Percentiles rank a stretch among this genome's conserved stretches.
Evolutionary conservation across 1,140 invertebrate genomes (phyloP).

Genomic region (Bombus terrestris): DNA sequence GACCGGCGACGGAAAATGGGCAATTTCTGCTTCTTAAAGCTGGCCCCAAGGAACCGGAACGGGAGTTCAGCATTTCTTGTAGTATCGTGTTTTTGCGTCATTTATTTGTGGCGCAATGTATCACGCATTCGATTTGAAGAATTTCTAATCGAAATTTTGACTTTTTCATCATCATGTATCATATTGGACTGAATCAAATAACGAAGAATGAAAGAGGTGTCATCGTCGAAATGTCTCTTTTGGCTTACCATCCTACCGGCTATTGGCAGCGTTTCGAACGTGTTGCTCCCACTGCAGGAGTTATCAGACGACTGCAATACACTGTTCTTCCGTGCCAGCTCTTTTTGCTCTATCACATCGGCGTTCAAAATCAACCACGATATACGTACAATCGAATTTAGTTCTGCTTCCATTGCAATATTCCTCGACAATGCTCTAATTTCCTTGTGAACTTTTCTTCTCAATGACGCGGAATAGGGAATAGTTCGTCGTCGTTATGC

Average conservation of each 20-base stretch:
- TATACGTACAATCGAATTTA: constrained; percentile 29
- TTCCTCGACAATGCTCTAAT: not conserved
- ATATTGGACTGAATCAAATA: too few relatives aligned
- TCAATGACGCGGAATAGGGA: too few relatives aligned
- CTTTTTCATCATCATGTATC: too few relatives aligned
- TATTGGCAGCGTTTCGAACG: constrained; percentile 47
- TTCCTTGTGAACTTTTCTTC: not conserved
- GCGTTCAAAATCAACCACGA: constrained; percentile 17
- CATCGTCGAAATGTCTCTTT: constrained; percentile 27
- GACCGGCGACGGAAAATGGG: constrained; percentile 58
- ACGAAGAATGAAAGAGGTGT: not conserved
- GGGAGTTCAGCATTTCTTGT: not conserved
- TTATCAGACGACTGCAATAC: constrained; percentile 20
- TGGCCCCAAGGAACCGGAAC: not conserved
- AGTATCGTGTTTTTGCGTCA: too few relatives aligned
- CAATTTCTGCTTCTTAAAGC: constrained; percentile 59
- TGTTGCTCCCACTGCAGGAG: constrained; percentile 37
- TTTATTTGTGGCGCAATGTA: too few relatives aligned
- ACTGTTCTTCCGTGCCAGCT: not conserved
- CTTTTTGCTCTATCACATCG: too few relatives aligned
- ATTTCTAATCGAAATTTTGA: too few relatives aligned
- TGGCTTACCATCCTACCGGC: constrained; percentile 12
- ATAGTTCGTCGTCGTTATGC: not conserved
- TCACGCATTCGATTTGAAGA: too few relatives aligned
- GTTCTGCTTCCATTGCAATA: constrained; percentile 43